Base-by-base conservation (phyloP, 2,113 vertebrate genomes). In the Neogobius melanostomus region DNA sequence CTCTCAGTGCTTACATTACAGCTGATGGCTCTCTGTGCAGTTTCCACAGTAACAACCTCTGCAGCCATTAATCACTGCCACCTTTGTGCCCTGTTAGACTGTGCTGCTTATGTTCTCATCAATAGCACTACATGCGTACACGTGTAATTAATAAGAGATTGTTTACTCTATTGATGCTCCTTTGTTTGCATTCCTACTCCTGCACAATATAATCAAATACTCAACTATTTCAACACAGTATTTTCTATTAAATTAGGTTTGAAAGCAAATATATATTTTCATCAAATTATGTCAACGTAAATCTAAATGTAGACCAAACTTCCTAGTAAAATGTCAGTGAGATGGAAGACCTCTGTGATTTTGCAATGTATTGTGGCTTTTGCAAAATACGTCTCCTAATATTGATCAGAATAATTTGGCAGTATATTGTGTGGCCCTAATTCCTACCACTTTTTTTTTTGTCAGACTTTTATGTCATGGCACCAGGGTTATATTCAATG, bases 31-130 rank as follows among this genome's bases (percentile, higher is more conserved):
- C 64, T 69, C 67, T 36, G 66, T 79, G 82, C 70, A 21, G 80
- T 90, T 90, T 88, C 84, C 82, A 85, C 89, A 89, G 82, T 83
- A 89, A 88, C 85, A 70, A 69, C 81, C 71, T 69, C 61, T 1
- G 57, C 74, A 78, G 71, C 71, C 80, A 88, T 89, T 85, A 76
- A 83, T 88, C 83, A 89, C 74, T 88, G 84, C 74, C 84, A 81
- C 73, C 69, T 76, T 72, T 69, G 68, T 80, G 75, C 72, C 82
- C 82, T 68, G 69, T 84, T 78, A 69, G 80, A 87, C 73, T 68
- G 54, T 52, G 67, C 57, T 72, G 69, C 76, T 78, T 68, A 77
- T 72, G 53, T 69, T 87, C 81, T 63, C 49, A 82, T 70, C 72
- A 83, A 82, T 36, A 36, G 28, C 74, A 80, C 61, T 17, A 54